Percentiles rank a stretch among this genome's conserved stretches.
These are phyloP conservation scores for Antennarius striatus DNA, from an alignment of 2,113 vertebrate genomes.

Conservation along the genomic window DNA sequence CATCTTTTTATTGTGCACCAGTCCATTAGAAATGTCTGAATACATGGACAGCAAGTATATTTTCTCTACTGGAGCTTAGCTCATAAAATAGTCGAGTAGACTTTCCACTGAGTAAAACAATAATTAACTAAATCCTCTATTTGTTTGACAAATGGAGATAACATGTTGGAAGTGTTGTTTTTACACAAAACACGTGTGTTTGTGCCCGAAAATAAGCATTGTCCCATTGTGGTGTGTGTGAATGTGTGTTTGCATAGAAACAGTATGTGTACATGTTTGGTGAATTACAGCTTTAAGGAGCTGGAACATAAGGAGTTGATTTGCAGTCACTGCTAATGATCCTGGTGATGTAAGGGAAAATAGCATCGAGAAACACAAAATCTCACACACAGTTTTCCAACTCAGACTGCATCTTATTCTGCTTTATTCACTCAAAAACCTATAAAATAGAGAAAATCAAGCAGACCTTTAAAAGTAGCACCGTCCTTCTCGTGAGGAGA, in stretches of 20 bases:
- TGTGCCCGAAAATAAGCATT: slow-evolving; percentile 11
- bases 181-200: not conserved
- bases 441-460: too few species aligned
- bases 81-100: not conserved
- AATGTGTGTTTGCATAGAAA: not conserved
- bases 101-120: slow-evolving; percentile 43
- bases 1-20: too few species aligned
- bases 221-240: slow-evolving; percentile 5
- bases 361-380: slow-evolving; percentile 21
- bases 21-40: too few species aligned
- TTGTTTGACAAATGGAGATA: slow-evolving; percentile 55
- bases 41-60: too few species aligned
- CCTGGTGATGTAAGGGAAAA: slow-evolving; percentile 45
- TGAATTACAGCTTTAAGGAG: slow-evolving; percentile 25
- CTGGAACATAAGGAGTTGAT: slow-evolving; percentile 29
- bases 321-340: slow-evolving; percentile 35
- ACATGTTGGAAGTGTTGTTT: slow-evolving; percentile 45
- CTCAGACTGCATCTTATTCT: not conserved
- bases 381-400: slow-evolving; percentile 1
- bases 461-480: too few species aligned
- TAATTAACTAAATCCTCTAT: slow-evolving; percentile 56
- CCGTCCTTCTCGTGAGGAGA: too few species aligned
- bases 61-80: too few species aligned
- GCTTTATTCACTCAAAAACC: too few species aligned
- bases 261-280: not conserved